These are phyloP conservation scores for Maccullochella peelii DNA, from an alignment of 2,113 vertebrate species.

Conservation along the genomic window DNA sequence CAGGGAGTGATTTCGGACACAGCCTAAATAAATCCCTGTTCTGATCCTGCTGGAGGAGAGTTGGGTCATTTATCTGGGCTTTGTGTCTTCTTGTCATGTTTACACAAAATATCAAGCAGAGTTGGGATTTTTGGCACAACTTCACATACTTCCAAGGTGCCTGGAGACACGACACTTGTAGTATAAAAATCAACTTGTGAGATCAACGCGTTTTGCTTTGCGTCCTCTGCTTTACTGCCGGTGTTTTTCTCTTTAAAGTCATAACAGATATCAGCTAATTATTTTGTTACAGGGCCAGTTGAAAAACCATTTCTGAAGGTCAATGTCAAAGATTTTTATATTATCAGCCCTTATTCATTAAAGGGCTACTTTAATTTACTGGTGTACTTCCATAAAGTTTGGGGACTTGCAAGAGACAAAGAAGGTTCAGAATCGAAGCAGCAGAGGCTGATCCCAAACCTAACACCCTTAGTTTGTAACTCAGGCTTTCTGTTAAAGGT, in stretches of 20 bases:
- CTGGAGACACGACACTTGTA: background rate
- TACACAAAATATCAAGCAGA: background rate
- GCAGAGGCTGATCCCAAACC: background rate
- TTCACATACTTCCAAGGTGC: background rate
- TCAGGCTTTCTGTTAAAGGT: background rate
- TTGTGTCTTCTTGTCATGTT: background rate
- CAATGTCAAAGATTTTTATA: background rate
- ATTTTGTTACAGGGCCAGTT: background rate
- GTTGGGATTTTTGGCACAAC: background rate
- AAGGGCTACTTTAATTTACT: background rate
- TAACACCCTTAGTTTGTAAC: background rate
- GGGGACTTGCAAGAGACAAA: constrained; percentile 54
- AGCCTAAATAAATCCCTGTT: background rate
- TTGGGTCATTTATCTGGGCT: background rate
- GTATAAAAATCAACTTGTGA: background rate
- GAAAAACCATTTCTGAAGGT: background rate
- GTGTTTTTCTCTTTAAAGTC: background rate
- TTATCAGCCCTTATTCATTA: background rate
- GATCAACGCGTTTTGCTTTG: background rate
- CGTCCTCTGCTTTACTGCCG: background rate
- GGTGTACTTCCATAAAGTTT: constrained; percentile 19
- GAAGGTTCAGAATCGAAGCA: constrained; percentile 19
- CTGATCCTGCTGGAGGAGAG: too few relatives aligned
- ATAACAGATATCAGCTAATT: background rate
- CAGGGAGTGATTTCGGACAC: background rate